Conservation (phyloP, 23 tunicate genomes). For the Halocynthia roretzi region DNA sequence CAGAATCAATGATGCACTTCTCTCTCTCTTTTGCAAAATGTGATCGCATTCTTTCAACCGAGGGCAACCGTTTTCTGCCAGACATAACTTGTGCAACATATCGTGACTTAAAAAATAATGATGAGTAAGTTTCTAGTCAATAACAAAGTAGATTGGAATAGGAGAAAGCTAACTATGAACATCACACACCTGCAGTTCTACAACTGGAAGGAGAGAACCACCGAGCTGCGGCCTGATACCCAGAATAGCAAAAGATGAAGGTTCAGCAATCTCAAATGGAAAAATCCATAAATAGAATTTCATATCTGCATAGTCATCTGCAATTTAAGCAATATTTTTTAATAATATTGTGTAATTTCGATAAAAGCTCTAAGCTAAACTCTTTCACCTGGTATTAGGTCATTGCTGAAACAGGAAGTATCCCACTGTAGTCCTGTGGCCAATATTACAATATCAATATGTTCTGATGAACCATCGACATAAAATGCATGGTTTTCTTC, state of each 20-base stretch:
- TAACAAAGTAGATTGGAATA: neutral
- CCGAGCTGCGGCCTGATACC: slow-evolving; percentile 36
- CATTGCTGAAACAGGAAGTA: slow-evolving; percentile 34
- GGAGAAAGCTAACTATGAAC: neutral
- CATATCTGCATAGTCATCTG: slow-evolving; percentile 4
- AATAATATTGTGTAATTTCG: neutral
- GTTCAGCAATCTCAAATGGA: slow-evolving; percentile 25
- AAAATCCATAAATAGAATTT: slow-evolving; percentile 55
- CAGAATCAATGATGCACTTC: neutral
- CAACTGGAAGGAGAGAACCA: slow-evolving; percentile 22
- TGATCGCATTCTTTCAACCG: slow-evolving; percentile 26
- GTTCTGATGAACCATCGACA: slow-evolving; percentile 35
- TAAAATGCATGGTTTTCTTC: slow-evolving; percentile 8
- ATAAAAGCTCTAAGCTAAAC: neutral
- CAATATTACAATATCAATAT: slow-evolving; percentile 40
- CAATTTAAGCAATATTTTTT: neutral
- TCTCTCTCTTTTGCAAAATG: slow-evolving; percentile 6
- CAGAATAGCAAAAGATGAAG: slow-evolving; percentile 44
- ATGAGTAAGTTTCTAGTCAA: neutral
- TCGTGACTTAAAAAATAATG: slow-evolving; percentile 19
- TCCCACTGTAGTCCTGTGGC: slow-evolving; percentile 43
- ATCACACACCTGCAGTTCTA: slow-evolving; percentile 48
- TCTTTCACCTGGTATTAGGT: slow-evolving; percentile 43
- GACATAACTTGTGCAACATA: slow-evolving; percentile 50
- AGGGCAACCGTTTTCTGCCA: slow-evolving; percentile 36